These are phyloP conservation scores for Hylyphantes graminicola DNA, from an alignment of 1,140 invertebrate species.

Conservation along the genomic window DNA sequence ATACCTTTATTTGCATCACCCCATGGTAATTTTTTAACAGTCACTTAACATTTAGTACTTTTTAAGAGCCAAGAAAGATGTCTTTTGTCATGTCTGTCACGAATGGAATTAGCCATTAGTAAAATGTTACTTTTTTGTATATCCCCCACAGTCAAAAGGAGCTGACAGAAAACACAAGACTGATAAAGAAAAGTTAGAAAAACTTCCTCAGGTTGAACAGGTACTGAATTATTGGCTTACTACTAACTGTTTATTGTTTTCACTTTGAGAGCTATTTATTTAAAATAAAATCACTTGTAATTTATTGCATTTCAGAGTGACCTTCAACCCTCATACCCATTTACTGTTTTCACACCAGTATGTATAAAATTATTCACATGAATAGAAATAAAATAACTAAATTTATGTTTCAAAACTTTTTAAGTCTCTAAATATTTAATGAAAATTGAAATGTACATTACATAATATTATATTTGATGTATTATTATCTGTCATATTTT, in stretches of 20 bases:
- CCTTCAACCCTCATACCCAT: constrained; percentile 94
- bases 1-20: no score
- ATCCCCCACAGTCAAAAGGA: constrained; percentile 86
- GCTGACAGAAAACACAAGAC: constrained; percentile 97
- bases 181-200: constrained; percentile 94
- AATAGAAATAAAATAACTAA: background rate
- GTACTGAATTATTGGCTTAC: constrained; percentile 59
- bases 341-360: constrained; percentile 84
- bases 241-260: background rate
- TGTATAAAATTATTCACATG: background rate
- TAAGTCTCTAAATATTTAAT: background rate
- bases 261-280: background rate
- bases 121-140: background rate
- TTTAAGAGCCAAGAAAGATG: no score
- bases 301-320: constrained; percentile 73
- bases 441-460: background rate
- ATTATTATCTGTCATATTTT: no score
- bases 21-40: no score
- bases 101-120: no score
- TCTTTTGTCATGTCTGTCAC: no score
- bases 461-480: no score
- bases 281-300: no score
- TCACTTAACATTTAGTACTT: no score
- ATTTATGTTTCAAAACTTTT: background rate
- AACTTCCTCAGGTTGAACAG: constrained; percentile 83